Percentiles rank a stretch among this genome's conserved stretches.
Conservation (phyloP, 2,113 vertebrate genomes). For the Stomatorhinus ivindoensis region DNA sequence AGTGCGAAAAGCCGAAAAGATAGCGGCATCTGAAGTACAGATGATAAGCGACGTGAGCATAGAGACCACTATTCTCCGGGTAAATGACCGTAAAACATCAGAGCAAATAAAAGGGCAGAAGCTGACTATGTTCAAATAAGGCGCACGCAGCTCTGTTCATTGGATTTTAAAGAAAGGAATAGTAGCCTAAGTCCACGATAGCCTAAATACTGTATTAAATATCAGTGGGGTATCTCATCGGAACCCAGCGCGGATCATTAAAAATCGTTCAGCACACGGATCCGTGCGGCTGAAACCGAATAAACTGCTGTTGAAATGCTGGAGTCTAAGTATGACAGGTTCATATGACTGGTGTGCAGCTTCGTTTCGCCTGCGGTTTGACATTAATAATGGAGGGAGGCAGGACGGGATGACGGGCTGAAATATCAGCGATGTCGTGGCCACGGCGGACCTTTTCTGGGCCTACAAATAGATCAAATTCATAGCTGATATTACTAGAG, state of each 20-base stretch:
- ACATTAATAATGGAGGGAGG: slow-evolving; percentile 60
- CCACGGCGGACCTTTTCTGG: slow-evolving; percentile 31
- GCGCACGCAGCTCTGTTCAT: background rate
- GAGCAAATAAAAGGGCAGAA: background rate
- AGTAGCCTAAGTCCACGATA: background rate
- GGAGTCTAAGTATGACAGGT: slow-evolving; percentile 62
- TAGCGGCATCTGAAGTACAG: background rate
- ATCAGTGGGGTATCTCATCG: slow-evolving; percentile 48
- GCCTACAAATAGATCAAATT: slow-evolving; percentile 44
- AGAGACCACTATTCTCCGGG: background rate
- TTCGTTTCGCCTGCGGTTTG: slow-evolving; percentile 53
- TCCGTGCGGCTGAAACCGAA: slow-evolving; percentile 63
- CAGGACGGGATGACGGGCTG: slow-evolving; percentile 41
- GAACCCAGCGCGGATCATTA: slow-evolving; percentile 56
- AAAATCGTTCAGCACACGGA: slow-evolving; percentile 57
- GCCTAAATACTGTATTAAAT: slow-evolving; percentile 25
- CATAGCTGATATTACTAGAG: slow-evolving; percentile 38
- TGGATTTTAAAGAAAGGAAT: slow-evolving; percentile 14
- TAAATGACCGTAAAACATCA: background rate
- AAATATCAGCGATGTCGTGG: slow-evolving; percentile 53
- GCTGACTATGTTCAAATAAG: background rate
- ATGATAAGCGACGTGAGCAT: background rate
- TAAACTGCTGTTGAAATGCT: slow-evolving; percentile 64
- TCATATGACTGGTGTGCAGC: slow-evolving; percentile 43
- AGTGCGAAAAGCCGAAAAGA: background rate